Conservation (phyloP, 2,113 vertebrate genomes). For the Thomomys bottae region DNA sequence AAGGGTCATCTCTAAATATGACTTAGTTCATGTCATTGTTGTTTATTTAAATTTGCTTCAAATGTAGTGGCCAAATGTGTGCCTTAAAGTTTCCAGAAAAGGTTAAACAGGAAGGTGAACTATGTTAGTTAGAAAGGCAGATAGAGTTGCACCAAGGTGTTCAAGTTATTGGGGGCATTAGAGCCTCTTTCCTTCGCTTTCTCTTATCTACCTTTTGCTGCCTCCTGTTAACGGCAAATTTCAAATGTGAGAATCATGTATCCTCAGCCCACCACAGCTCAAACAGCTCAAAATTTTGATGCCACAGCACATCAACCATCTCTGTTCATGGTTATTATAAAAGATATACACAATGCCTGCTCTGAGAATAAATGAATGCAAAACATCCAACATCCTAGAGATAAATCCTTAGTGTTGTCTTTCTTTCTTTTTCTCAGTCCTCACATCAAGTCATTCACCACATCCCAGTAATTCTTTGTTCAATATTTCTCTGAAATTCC, state of each 20-base stretch:
- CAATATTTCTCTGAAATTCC: not conserved
- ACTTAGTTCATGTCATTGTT: not conserved
- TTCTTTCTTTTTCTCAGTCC: not conserved
- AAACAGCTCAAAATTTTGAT: not conserved
- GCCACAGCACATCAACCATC: not conserved
- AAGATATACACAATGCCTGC: rapidly evolving
- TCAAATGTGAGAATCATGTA: not conserved
- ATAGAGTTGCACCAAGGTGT: not conserved
- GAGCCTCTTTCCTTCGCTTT: not conserved
- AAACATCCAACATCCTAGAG: not conserved
- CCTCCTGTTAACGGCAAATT: not conserved
- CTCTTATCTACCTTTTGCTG: not conserved
- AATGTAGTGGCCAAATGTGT: not conserved
- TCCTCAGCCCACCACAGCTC: not conserved
- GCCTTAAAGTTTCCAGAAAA: conserved; percentile 14
- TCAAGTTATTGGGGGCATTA: rapidly evolving
- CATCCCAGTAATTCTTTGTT: not conserved
- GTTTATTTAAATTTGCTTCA: conserved; percentile 17
- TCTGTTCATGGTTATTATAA: not conserved
- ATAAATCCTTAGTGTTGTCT: not conserved
- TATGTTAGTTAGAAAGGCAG: not conserved
- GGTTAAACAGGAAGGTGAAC: not conserved
- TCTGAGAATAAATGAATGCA: not conserved
- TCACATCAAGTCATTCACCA: not conserved
- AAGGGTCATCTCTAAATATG: not conserved